Evolutionary conservation across 2,113 vertebrate species (phyloP).

Genomic region (Peromyscus californicus): DNA sequence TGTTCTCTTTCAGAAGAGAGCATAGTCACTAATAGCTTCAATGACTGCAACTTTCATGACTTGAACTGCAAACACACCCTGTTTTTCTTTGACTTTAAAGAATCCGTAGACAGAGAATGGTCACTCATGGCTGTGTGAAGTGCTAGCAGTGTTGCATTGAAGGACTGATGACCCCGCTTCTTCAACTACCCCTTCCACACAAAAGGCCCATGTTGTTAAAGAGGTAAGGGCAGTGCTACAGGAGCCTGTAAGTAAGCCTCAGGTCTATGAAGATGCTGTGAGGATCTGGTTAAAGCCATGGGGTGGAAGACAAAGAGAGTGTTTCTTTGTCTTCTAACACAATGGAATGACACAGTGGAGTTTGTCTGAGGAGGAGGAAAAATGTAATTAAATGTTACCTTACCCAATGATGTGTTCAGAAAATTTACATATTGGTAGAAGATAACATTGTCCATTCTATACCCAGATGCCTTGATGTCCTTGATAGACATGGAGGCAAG

Average conservation of each 20-base stretch:
- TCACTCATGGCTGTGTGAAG: constrained; percentile 54
- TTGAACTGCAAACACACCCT: constrained; percentile 67
- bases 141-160: constrained; percentile 50
- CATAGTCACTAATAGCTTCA: constrained; percentile 65
- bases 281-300: neutral
- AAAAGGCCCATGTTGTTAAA: constrained; percentile 69
- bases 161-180: constrained; percentile 43
- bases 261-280: neutral
- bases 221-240: constrained; percentile 37
- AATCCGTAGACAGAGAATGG: constrained; percentile 62
- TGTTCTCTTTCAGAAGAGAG: constrained; percentile 66
- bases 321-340: constrained; percentile 15
- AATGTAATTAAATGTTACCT: constrained; percentile 26
- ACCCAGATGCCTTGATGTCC: neutral
- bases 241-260: constrained; percentile 34
- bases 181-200: constrained; percentile 72
- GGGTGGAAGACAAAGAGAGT: neutral
- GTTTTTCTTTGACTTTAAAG: constrained; percentile 72
- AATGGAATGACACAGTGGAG: neutral
- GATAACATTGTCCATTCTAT: neutral
- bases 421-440: neutral
- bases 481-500: neutral
- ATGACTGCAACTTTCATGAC: constrained; percentile 72
- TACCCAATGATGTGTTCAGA: neutral
- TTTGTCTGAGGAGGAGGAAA: neutral